Evolutionary conservation across 2,797 vertebrate genomes (phyloP), one percentile per base, ranked within the genome.

Genomic region (Enteromius radiatus): DNA sequence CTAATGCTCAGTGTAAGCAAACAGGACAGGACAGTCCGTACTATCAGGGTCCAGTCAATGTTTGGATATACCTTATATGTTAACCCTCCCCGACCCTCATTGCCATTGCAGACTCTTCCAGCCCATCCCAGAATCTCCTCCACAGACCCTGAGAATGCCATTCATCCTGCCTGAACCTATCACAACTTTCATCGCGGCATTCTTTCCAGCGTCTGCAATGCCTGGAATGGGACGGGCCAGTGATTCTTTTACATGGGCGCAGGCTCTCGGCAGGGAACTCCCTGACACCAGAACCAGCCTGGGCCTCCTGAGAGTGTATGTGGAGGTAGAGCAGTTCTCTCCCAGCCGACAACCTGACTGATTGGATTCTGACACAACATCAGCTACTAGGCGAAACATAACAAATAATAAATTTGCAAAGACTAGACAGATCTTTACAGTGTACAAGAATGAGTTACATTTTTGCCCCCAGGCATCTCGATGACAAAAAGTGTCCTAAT

Each of bases 131-230:
- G 74, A 38, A 65, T 26, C 84, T 81, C 47, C 78, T 36, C 74
- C 26, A 43, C 56, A 54, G 63, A 78, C 83, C 64, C 28, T 49
- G 68, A 68, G 80, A 80, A 85, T 78, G 82, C 77, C 86, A 83
- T 83, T 89, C 86, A 87, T 80, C 83, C 82, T 73, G 76, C 86
- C 73, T 82, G 31, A 67, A 79, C 87, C 76, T 82, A 87, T 89
- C 86, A 84, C 81, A 86, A 83, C 86, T 89, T 90, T 88, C 86
- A 87, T 82, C 81, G 74, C 75, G 19, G 45, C 84, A 88, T 90
- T 92, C 86, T 85, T 91, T 89, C 68, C 86, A 83, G 64, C 28
- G 69, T 87, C 67, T 64, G 76, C 84, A 71, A 83, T 77, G 82
- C 82, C 83, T 83, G 33, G 67, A 88, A 83, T 64, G 56, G 81